Conservation (phyloP, 2,888 invertebrate species). For the Drosophila mimica region DNA sequence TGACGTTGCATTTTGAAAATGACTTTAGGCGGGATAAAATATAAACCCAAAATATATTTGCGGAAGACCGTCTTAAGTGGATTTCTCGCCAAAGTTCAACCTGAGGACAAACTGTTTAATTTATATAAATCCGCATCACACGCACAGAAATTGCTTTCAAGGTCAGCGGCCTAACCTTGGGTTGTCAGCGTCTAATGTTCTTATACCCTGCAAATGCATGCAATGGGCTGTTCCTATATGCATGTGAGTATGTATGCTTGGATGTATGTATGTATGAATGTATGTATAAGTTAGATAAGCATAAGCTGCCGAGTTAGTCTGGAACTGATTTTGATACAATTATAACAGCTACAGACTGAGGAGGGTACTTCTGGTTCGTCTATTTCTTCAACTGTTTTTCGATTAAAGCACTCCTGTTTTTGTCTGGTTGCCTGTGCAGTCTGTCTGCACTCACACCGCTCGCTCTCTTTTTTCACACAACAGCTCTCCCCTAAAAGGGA, state of each 20-base stretch:
- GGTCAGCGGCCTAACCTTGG: constrained; percentile 1
- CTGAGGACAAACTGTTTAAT: neutral
- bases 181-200: neutral
- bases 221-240: neutral
- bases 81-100: neutral
- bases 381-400: neutral
- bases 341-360: neutral
- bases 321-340: neutral
- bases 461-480: neutral
- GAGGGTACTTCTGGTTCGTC: neutral
- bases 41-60: neutral
- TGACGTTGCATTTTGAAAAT: neutral
- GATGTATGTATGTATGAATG: neutral
- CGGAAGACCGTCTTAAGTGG: neutral
- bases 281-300: neutral
- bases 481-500: neutral
- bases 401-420: neutral
- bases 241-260: neutral
- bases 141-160: constrained; percentile 3
- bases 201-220: neutral
- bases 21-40: neutral
- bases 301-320: neutral
- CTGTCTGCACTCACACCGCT: neutral
- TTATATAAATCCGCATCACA: neutral
- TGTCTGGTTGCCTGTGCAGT: constrained; percentile 1